phyloP scores from a whole-genome alignment of 2,888 invertebrate species.

The Lasioglossum marginatum region DNA sequence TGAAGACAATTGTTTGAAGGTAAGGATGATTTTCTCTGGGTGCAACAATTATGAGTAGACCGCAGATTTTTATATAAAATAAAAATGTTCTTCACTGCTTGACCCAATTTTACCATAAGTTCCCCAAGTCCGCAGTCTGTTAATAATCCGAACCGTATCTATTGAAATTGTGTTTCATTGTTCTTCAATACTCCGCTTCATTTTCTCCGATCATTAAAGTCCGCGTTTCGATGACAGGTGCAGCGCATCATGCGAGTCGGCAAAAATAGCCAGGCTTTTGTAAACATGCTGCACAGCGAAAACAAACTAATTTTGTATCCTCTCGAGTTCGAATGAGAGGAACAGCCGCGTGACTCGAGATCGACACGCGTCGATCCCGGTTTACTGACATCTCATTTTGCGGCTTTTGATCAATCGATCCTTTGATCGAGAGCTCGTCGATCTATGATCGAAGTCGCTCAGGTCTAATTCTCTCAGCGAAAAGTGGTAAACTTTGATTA shows the following conservation, averaged over 20 bases:
- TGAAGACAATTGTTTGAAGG: neutral
- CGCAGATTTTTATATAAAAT: neutral
- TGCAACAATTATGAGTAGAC: neutral
- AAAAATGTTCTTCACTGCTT: too few species aligned
- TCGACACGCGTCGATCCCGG: neutral
- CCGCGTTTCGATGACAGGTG: neutral
- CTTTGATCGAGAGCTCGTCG: neutral
- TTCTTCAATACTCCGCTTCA: neutral
- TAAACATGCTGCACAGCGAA: conserved; percentile 47
- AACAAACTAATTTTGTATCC: conserved; percentile 39
- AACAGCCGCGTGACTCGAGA: neutral
- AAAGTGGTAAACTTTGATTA: neutral
- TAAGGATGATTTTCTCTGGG: neutral
- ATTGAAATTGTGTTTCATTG: neutral
- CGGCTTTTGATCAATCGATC: conserved; percentile 4
- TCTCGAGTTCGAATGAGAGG: conserved; percentile 23
- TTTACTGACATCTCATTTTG: neutral
- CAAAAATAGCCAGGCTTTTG: conserved; percentile 49
- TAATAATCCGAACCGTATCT: too few species aligned
- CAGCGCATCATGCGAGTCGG: neutral
- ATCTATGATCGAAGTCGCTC: neutral
- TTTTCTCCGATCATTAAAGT: neutral
- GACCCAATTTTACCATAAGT: too few species aligned
- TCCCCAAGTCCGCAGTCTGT: too few species aligned
- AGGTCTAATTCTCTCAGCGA: neutral